Evolutionary conservation across 2,888 invertebrate genomes (phyloP), one percentile per base, ranked within the genome.

Genomic region (Drosophila siamana): DNA sequence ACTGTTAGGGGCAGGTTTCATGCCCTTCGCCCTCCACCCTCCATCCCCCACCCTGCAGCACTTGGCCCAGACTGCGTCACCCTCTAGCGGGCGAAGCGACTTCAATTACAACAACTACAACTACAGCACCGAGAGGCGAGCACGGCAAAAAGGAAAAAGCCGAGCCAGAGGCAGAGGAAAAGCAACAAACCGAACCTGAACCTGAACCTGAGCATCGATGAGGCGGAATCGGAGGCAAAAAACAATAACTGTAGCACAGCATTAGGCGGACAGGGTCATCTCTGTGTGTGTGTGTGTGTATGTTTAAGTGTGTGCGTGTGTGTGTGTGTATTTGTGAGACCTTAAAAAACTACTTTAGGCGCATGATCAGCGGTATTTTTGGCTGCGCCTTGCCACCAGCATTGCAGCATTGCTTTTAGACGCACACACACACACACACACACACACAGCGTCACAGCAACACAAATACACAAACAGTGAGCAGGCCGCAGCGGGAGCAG

Each of bases 291-390:
- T 33, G 24, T 7, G 22, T 19, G 46, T 40, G 19, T 40, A 1
- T n/a, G n/a, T n/a, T n/a, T n/a, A n/a, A n/a, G n/a, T n/a, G n/a
- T n/a, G n/a, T n/a, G n/a, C n/a, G n/a, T 54, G 40, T 19, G 24
- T 47, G 36, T 52, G 19, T 43, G 52, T 48, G 22, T 54, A 15
- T 52, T 38, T 54, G 50, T 28, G 36, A 57, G 54, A 46, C 54
- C 54, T 75, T 80, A 46, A 65, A 74, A 54, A 77, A 77, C 77
- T 77, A 77, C 80, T 80, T 71, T 77, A 80, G 80, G 76, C 76
- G 77, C 80, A 74, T 76, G 76, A 80, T 76, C 77, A 77, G 77
- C 77, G 80, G 80, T 75, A 80, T 66, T 80, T 80, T 76, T 54
- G 80, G 71, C 41, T 76, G 56, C 43, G 38, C 40, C 46, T 67